Evolutionary conservation across 2,113 vertebrate species (phyloP), one percentile per base, ranked within the genome.

Genomic region (Nettapus auritus): DNA sequence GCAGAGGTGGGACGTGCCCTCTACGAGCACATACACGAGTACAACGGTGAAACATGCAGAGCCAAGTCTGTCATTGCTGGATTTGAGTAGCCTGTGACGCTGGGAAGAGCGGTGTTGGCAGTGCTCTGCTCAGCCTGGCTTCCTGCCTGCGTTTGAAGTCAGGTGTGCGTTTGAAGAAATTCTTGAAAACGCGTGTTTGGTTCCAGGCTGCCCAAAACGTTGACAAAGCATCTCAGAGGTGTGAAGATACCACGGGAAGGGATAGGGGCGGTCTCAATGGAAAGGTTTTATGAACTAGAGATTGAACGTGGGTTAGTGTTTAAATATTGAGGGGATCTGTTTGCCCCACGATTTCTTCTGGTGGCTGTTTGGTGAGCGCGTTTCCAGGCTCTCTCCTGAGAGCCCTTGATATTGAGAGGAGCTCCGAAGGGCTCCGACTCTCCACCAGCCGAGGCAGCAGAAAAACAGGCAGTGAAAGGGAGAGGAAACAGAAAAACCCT

Each of bases 231-330:
- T 12, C 31, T 36, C 13, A 14, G 67, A 33, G 87, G 12, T 4
- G 68, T 12, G 22, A 14, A 2, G 2, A 8, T 28, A 5, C 11
- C 3, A 0, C 1, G 52, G 38, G 25, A 36, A 6, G 77, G 73
- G 38, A 3, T 1, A 23, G 20, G 25, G n/a, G 14, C 1, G 15
- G 8, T 46, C 50, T 57, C 46, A 3, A 0, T 10, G 23, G 63
- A 40, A 77, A 57, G 9, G 3, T 18, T 55, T 36, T 1, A 7
- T 0, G 0, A 50, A 2, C 36, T 36, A 7, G 42, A 70, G 2
- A 33, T n/a, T 5, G 3, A 4, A 13, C 2, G 8, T 42, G 57
- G 46, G 2, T 66, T 94, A 48, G 25, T 22, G 9, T 46, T 56
- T 26, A 17, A 62, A 22, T 14, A 7, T 20, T 31, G 9, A 44